These are phyloP conservation scores for Nycteola revayana DNA, from an alignment of 2,888 invertebrate species.

Conservation along the genomic window DNA sequence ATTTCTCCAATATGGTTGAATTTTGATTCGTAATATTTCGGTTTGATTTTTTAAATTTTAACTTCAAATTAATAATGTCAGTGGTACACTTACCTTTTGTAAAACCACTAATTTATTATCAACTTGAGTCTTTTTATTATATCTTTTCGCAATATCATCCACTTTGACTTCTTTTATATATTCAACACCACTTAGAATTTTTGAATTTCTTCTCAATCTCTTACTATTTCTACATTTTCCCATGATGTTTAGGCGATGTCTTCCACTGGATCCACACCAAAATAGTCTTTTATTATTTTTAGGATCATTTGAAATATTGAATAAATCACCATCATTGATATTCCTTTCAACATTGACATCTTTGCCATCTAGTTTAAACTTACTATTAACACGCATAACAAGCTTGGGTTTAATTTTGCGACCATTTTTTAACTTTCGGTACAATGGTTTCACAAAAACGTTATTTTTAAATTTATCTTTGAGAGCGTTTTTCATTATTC, in stretches of 20 bases:
- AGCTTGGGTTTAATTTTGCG: conserved; percentile 40
- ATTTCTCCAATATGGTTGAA: too few species aligned
- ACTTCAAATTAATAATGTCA: too few species aligned
- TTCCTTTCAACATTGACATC: conserved; percentile 47
- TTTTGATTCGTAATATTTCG: too few species aligned
- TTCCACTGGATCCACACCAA: conserved; percentile 43
- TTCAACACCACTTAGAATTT: conserved; percentile 22
- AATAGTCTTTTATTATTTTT: conserved; percentile 30
- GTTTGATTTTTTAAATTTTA: too few species aligned
- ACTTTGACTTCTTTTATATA: conserved; percentile 11
- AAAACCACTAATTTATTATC: conserved; percentile 24
- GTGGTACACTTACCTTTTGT: conserved; percentile 46
- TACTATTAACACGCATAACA: conserved; percentile 39
- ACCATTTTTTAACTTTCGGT: conserved; percentile 46
- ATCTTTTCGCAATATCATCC: conserved; percentile 19
- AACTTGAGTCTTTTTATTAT: conserved; percentile 32
- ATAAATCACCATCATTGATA: conserved; percentile 21
- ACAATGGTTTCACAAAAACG: conserved; percentile 63
- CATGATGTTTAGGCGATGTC: too few species aligned
- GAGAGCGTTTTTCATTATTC: conserved; percentile 29
- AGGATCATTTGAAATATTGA: conserved; percentile 29
- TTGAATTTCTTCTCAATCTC: conserved; percentile 10
- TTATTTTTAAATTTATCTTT: conserved; percentile 56
- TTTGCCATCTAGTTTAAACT: conserved; percentile 57
- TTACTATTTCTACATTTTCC: background rate